A percentile compares a stretch with the other conserved stretches of the same genome.
phyloP scores from a whole-genome alignment of 2,797 vertebrate species.

The Poeciliopsis infans region DNA sequence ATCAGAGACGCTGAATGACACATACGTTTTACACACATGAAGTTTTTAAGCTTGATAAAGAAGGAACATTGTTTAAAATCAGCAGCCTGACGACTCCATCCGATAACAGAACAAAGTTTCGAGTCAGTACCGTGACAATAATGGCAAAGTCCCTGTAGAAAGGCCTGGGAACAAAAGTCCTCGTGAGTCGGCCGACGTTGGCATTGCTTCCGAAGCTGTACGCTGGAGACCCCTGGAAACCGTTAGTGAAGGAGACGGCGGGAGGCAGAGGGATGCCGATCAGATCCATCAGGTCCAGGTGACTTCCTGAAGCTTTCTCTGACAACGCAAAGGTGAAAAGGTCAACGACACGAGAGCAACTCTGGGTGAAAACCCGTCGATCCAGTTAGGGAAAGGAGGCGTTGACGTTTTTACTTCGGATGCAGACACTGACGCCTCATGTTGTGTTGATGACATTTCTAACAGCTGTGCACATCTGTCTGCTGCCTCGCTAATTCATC shows the following conservation, averaged over 20 bases:
- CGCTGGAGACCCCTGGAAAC: slow-evolving; percentile 88
- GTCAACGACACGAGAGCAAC: not conserved
- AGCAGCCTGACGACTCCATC: not conserved
- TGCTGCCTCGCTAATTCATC: slow-evolving; percentile 17
- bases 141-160: slow-evolving; percentile 90
- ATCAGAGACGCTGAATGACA: not conserved
- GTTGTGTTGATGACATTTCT: slow-evolving; percentile 1
- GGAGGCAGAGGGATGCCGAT: slow-evolving; percentile 91
- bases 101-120: not conserved
- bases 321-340: not conserved
- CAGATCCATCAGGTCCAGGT: slow-evolving; percentile 87
- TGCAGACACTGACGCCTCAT: not conserved
- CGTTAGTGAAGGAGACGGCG: slow-evolving; percentile 86
- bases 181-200: slow-evolving; percentile 87
- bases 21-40: not conserved
- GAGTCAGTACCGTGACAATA: slow-evolving; percentile 68
- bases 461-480: slow-evolving; percentile 1
- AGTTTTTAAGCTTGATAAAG: not conserved
- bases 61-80: not conserved
- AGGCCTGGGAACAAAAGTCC: slow-evolving; percentile 81
- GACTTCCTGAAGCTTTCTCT: slow-evolving; percentile 80
- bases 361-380: not conserved
- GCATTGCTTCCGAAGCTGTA: slow-evolving; percentile 86
- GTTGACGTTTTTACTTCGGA: not conserved
- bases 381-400: not conserved